Base-by-base conservation (phyloP, 92 coral and sea anemone species). In the Heteractis magnifica region DNA sequence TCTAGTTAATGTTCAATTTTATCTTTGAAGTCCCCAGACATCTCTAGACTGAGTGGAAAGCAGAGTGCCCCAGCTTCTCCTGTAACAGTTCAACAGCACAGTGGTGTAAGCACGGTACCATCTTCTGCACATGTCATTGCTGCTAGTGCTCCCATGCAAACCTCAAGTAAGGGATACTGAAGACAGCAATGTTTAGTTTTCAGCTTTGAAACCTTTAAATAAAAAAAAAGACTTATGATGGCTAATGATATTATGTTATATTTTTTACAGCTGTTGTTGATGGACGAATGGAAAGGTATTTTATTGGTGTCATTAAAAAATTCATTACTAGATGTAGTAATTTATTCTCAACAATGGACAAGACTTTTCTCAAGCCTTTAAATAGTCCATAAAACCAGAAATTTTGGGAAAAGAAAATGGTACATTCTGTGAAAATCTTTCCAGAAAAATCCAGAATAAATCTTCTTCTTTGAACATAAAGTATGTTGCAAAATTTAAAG, bases 61-160 rank as follows among this genome's bases (percentile, higher is more conserved):
- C 92, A 92, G 26, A 94, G 91, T 84, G 95, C 89, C 9, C 79
- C 91, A 21, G 91, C 94, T 0, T 94, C 99, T 0, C 90, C 98
- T 15, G 90, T 83, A 0, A 51, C 97, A 12, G 92, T 86, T 3
- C 90, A 86, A 4, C 78, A 89, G 56, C 94, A 84, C 18, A 94
- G 85, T 53, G 77, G 81, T 82, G 71, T 60, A 10, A 62, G 88
- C n/a, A 86, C 88, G 62, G 65, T 88, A 0, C 84, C 90, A 10
- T 82, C 94, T 76, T 68, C 94, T 10, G 86, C 88, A 41, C 97
- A 91, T 76, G 82, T 86, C 41, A 78, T 85, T 55, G 68, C 88
- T 52, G 77, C 83, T 12, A 85, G 71, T 23, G 41, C 88, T 77
- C 56, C 88, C 0, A 23, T 82, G 18, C 90, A 75, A 51, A 62